Percentiles rank a stretch among this genome's conserved stretches.
phyloP scores from a whole-genome alignment of 1,140 invertebrate species.

The Nephotettix cincticeps region DNA sequence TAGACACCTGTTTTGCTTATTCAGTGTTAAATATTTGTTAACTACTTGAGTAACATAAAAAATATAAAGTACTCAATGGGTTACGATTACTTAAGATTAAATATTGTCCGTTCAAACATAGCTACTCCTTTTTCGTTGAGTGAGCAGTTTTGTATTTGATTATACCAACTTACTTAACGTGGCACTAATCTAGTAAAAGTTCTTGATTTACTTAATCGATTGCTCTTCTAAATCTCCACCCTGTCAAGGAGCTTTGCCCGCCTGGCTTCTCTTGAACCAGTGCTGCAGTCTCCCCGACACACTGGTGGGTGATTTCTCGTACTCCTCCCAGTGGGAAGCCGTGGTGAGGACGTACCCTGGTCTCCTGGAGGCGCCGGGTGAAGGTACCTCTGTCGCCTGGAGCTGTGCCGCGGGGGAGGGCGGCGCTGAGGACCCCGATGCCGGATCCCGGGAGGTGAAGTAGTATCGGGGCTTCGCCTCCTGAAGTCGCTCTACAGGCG shows the following conservation, averaged over 20 bases:
- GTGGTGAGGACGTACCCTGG: slow-evolving; percentile 37
- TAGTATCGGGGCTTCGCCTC: slow-evolving; percentile 18
- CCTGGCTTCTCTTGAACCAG: slow-evolving; percentile 8
- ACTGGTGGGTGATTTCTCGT: background rate
- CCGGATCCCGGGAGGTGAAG: background rate
- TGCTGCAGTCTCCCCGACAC: slow-evolving; percentile 6
- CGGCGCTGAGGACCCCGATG: background rate
- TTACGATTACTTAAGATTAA: too few relatives aligned
- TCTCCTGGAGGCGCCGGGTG: slow-evolving; percentile 29
- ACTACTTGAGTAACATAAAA: too few relatives aligned
- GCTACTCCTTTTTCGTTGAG: too few relatives aligned
- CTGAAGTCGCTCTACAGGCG: slow-evolving; percentile 27
- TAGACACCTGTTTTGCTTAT: too few relatives aligned
- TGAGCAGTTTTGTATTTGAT: too few relatives aligned
- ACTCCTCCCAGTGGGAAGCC: slow-evolving; percentile 31
- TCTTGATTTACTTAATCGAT: too few relatives aligned
- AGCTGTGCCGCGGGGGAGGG: background rate
- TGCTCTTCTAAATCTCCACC: background rate
- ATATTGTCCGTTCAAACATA: too few relatives aligned
- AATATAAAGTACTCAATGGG: too few relatives aligned
- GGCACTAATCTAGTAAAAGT: too few relatives aligned
- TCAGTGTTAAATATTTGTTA: too few relatives aligned
- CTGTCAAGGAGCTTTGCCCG: background rate
- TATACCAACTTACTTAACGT: too few relatives aligned
- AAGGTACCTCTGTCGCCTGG: too few relatives aligned